Conservation (phyloP, 2,888 invertebrate species). For the Steinernema scapterisci region DNA sequence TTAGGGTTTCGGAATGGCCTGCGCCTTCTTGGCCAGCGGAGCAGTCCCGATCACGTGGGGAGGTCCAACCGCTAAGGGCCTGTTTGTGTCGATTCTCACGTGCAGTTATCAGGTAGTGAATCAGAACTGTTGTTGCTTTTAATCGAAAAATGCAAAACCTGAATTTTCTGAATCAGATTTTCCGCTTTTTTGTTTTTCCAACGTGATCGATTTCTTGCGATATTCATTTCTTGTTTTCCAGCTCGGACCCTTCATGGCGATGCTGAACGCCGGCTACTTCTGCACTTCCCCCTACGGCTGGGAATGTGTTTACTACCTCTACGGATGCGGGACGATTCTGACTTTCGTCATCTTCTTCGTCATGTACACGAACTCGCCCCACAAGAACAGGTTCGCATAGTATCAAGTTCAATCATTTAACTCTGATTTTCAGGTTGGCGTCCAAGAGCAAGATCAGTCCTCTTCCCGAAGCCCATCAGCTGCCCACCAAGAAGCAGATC, state of each 20-base stretch:
- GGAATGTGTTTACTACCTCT: constrained; percentile 18
- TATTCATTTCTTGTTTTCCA: background rate
- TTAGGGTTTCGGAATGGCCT: constrained; percentile 23
- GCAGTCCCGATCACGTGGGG: constrained; percentile 20
- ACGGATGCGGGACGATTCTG: background rate
- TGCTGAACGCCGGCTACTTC: constrained; percentile 23
- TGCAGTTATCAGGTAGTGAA: constrained; percentile 7
- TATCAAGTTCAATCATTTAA: too few species aligned
- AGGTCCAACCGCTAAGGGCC: background rate
- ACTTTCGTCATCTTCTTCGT: background rate
- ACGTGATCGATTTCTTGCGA: too few species aligned
- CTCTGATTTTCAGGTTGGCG: background rate
- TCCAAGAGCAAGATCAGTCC: constrained; percentile 5
- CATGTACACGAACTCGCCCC: constrained; percentile 17
- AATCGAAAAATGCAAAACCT: too few species aligned
- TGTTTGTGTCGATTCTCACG: constrained; percentile 7
- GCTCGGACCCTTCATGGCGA: constrained; percentile 15
- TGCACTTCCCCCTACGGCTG: constrained; percentile 13
- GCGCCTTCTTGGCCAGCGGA: background rate
- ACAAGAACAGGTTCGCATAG: constrained; percentile 8
- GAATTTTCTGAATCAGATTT: too few species aligned
- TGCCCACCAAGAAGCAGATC: constrained; percentile 17
- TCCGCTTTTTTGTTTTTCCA: background rate
- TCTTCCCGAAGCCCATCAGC: background rate
- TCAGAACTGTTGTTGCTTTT: too few species aligned